A percentile compares a stretch with the other conserved stretches of the same genome.
phyloP scores from a whole-genome alignment of 2,888 invertebrate species.

The Euclidia mi region DNA sequence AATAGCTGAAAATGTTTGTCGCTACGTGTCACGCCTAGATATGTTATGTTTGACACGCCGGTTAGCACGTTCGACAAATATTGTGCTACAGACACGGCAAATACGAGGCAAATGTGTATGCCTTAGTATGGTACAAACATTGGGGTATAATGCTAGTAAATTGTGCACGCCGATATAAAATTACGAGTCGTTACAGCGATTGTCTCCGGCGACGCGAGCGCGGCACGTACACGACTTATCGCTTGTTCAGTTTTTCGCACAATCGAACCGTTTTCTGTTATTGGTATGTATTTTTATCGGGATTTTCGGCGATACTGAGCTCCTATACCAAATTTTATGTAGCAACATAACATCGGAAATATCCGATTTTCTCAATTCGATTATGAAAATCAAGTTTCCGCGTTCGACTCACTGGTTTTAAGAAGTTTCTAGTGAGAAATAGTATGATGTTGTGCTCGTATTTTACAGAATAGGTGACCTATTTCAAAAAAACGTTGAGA shows the following conservation, averaged over 20 bases:
- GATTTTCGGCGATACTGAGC: constrained; percentile 39
- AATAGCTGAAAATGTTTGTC: constrained; percentile 81
- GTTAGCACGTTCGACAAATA: constrained; percentile 89
- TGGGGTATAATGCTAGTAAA: constrained; percentile 76
- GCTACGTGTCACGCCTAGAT: constrained; percentile 86
- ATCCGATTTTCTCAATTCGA: constrained; percentile 21
- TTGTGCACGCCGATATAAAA: constrained; percentile 80
- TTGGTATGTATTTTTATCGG: constrained; percentile 58
- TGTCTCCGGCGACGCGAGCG: constrained; percentile 71
- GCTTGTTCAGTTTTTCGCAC: constrained; percentile 66
- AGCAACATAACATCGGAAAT: constrained; percentile 20
- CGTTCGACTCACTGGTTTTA: constrained; percentile 19
- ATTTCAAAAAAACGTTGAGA: constrained; percentile 27
- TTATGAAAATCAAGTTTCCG: constrained; percentile 25
- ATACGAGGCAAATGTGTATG: constrained; percentile 78
- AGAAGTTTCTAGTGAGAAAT: constrained; percentile 18
- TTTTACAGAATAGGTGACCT: constrained; percentile 17
- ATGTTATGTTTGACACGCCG: constrained; percentile 83
- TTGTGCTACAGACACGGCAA: constrained; percentile 85
- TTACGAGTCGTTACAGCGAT: constrained; percentile 79
- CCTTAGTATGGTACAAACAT: constrained; percentile 77
- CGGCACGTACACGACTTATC: constrained; percentile 80
- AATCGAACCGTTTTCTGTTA: constrained; percentile 61
- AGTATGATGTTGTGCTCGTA: background rate
- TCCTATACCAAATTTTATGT: constrained; percentile 39